phyloP scores from a whole-genome alignment of 1,140 invertebrate genomes.

The Anastatus disparis region DNA sequence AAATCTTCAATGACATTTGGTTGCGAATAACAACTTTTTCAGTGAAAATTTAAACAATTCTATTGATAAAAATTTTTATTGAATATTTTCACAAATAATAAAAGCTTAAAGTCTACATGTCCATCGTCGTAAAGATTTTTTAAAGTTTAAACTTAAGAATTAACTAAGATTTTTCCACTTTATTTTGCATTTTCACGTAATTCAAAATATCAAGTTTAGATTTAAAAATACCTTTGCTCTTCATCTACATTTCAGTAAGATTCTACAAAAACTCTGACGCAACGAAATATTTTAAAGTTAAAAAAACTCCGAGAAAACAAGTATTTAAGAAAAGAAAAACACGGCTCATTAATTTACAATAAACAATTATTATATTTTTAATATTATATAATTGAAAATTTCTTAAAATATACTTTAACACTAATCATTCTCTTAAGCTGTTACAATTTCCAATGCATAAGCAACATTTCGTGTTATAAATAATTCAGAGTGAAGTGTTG shows the following conservation, averaged over 20 bases:
- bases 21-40: too few species aligned
- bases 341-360: background rate
- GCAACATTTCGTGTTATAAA: background rate
- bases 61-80: too few species aligned
- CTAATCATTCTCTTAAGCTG: background rate
- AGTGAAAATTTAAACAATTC: too few species aligned
- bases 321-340: conserved; percentile 6
- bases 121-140: too few species aligned
- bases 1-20: too few species aligned
- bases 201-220: background rate
- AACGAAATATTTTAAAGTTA: conserved; percentile 35
- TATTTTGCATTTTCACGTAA: too few species aligned
- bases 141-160: too few species aligned
- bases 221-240: conserved; percentile 26
- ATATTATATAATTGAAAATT: background rate
- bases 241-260: conserved; percentile 26
- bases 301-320: background rate
- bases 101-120: too few species aligned
- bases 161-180: too few species aligned
- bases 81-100: too few species aligned
- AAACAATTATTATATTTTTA: background rate
- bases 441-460: background rate
- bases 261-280: conserved; percentile 37
- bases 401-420: background rate
- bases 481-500: background rate